Percentiles rank a stretch among this genome's conserved stretches.
Conservation (phyloP, 2,113 vertebrate genomes). For the Hyaena hyaena region DNA sequence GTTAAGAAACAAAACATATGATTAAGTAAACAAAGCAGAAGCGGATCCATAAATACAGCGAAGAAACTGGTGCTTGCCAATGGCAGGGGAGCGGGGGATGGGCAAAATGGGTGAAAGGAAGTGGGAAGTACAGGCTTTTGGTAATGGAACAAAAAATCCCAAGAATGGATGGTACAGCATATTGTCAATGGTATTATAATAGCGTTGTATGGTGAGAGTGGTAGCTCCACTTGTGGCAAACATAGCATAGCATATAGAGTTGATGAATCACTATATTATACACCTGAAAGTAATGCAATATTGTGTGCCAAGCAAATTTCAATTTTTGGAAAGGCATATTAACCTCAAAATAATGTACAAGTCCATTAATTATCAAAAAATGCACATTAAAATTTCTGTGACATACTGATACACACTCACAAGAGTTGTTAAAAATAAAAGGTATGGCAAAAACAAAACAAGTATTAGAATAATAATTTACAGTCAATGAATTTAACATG, state of each 20-base stretch:
- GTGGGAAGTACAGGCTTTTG: neutral
- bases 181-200: neutral
- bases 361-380: neutral
- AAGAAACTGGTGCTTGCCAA: neutral
- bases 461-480: neutral
- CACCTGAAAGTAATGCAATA: neutral
- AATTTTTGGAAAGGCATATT: neutral
- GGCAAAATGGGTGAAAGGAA: neutral
- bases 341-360: neutral
- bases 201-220: neutral
- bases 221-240: neutral
- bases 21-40: neutral
- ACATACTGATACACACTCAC: neutral
- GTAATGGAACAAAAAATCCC: neutral
- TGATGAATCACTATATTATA: neutral
- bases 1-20: neutral
- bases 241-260: neutral
- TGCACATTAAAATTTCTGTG: neutral
- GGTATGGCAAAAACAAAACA: neutral
- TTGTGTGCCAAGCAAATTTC: neutral
- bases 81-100: too few relatives aligned
- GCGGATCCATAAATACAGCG: neutral
- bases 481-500: neutral
- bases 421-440: neutral
- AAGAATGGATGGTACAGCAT: neutral